These are phyloP conservation scores for Parelbella ahira DNA, from an alignment of 2,888 invertebrate species.

Conservation along the genomic window DNA sequence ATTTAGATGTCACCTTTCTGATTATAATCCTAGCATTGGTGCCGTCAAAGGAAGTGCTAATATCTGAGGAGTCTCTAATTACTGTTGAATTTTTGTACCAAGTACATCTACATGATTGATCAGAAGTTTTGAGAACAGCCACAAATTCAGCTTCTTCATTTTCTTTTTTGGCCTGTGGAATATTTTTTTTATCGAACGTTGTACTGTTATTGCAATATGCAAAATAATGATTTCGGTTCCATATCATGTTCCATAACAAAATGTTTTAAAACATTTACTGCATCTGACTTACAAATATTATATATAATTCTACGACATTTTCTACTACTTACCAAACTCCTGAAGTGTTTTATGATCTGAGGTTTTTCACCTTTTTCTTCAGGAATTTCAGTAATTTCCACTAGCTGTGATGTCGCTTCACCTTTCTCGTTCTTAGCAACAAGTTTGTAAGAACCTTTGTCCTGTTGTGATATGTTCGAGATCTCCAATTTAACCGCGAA, in stretches of 20 bases:
- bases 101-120: conserved; percentile 89
- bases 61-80: conserved; percentile 88
- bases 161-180: conserved; percentile 73
- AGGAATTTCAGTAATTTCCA: conserved; percentile 92
- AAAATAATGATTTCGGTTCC: too few species aligned
- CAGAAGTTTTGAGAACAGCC: conserved; percentile 86
- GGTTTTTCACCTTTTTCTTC: conserved; percentile 90
- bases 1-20: conserved; percentile 86
- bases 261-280: too few species aligned
- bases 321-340: conserved; percentile 87
- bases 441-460: conserved; percentile 94
- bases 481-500: conserved; percentile 95
- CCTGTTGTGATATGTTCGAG: conserved; percentile 87
- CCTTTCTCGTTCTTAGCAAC: conserved; percentile 96
- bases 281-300: too few species aligned
- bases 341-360: conserved; percentile 87
- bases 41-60: conserved; percentile 91
- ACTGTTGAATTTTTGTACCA: conserved; percentile 92
- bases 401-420: conserved; percentile 93
- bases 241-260: too few species aligned
- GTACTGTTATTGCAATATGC: too few species aligned
- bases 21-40: conserved; percentile 89
- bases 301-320: too few species aligned
- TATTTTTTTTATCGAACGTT: too few species aligned
- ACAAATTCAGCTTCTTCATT: conserved; percentile 88